Base-by-base conservation (phyloP, 1,140 invertebrate genomes). In the Bicyclus anynana region DNA sequence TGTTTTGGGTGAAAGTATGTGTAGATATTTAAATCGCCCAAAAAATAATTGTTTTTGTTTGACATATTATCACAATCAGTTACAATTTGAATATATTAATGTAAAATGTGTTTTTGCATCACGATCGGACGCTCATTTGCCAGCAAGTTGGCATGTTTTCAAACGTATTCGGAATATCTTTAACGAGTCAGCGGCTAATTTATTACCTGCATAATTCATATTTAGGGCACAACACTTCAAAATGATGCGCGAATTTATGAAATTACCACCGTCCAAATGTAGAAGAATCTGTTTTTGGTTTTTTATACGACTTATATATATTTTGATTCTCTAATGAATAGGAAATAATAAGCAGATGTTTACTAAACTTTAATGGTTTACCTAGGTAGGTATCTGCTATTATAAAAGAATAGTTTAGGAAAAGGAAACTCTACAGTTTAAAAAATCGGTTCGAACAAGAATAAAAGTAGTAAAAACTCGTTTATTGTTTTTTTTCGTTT, bases 191-290 rank as follows among this genome's bases (percentile, higher is more conserved):
- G 59, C 60, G 72, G 67, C 72, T 69, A 72, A 83, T 83, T 80
- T 80, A 83, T 77, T 68, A 67, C 59, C 12, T 23, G 26, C 47
- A 71, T 83, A 80, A 80, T 80, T 83, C 76, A 80, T 74, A 74
- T 74, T 77, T 73, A 72, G 69, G 76, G 54, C 69, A 69, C 67
- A 64, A 33, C 67, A 70, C 59, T 73, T 69, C 46, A 49, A 47
- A 47, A 67, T 69, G 68, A 60, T 65, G 63, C 49, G 53, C 46
- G 56, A 66, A 74, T 72, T 70, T 69, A 69, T 71, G 69, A 44
- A 65, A 67, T 52, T 55, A 38, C 44, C 46, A 50, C 42, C 13
- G 10, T 38, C 18, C 16, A 23, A 52, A 51, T 50, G 48, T 56
- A 26, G 20, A 16, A 48, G 26, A 53, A 56, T 53, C 35, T 27